A percentile compares a stretch with the other conserved stretches of the same genome.
Conservation (phyloP, 2,888 invertebrate genomes). For the Fabriciana adippe region DNA sequence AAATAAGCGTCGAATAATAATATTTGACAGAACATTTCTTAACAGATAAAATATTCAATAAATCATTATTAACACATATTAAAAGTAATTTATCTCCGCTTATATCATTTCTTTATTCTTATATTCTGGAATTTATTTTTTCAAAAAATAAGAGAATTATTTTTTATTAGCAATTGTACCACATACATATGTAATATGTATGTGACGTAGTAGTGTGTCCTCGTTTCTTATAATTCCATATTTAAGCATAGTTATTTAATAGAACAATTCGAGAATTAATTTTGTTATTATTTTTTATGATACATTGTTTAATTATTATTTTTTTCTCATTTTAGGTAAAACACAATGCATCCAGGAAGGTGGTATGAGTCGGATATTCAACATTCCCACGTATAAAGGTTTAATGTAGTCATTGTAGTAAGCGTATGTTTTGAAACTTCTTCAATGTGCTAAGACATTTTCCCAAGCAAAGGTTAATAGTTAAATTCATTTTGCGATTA, state of each 20-base stretch:
- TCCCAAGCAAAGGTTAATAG: constrained; percentile 70
- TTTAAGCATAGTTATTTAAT: background rate
- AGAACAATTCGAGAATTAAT: constrained; percentile 3
- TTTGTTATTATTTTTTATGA: constrained; percentile 7
- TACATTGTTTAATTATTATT: constrained; percentile 25
- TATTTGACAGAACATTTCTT: background rate
- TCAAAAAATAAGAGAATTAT: too few species aligned
- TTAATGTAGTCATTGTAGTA: constrained; percentile 37
- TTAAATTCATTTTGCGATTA: constrained; percentile 51
- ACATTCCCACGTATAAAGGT: constrained; percentile 45
- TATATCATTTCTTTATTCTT: too few species aligned
- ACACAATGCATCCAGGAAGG: constrained; percentile 38
- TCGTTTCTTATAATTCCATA: background rate
- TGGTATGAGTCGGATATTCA: constrained; percentile 29
- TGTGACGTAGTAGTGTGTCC: background rate
- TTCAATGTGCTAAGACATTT: constrained; percentile 48
- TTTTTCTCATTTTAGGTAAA: constrained; percentile 40
- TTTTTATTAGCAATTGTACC: too few species aligned
- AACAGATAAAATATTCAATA: too few species aligned
- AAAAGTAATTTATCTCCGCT: too few species aligned
- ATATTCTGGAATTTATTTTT: too few species aligned
- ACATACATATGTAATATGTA: too few species aligned
- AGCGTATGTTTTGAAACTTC: constrained; percentile 55
- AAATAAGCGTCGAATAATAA: background rate
- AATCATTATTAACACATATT: too few species aligned